These are phyloP conservation scores for Coregonus sp. DNA, from an alignment of 2,797 vertebrate genomes.

Conservation along the genomic window DNA sequence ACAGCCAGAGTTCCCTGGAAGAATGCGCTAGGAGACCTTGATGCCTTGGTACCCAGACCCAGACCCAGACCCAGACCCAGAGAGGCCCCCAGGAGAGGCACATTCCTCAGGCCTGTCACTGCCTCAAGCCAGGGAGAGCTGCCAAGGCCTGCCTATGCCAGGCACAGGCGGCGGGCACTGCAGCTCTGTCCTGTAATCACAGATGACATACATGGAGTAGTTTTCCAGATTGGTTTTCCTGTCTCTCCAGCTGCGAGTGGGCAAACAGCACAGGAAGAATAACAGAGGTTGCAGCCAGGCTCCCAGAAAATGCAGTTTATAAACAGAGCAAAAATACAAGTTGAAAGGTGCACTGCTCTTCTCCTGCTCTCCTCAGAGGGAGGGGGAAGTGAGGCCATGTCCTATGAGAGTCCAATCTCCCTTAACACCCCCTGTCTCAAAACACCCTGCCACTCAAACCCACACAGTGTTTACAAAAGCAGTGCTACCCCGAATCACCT, in stretches of 20 bases:
- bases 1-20: conserved; percentile 65
- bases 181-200: conserved; percentile 73
- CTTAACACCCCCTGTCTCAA: conserved; percentile 51
- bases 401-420: conserved; percentile 14
- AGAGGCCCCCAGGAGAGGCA: conserved; percentile 64
- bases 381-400: conserved; percentile 59
- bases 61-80: conserved; percentile 45
- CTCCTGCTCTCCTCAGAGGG: conserved; percentile 53
- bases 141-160: conserved; percentile 73
- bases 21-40: conserved; percentile 62
- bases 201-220: conserved; percentile 83
- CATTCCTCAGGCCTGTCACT: conserved; percentile 62
- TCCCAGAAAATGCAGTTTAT: conserved; percentile 80
- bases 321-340: conserved; percentile 67
- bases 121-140: conserved; percentile 52
- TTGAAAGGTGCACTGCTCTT: conserved; percentile 72
- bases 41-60: conserved; percentile 51
- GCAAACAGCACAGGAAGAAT: conserved; percentile 95
- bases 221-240: conserved; percentile 93
- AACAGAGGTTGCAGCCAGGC: conserved; percentile 82
- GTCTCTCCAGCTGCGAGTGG: conserved; percentile 84
- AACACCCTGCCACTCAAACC: conserved; percentile 41
- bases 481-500: neutral
- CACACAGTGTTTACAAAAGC: conserved; percentile 25
- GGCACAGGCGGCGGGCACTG: conserved; percentile 68